Evolutionary conservation across 1,140 invertebrate species (phyloP).

Genomic region (Sarcophaga peregrina): DNA sequence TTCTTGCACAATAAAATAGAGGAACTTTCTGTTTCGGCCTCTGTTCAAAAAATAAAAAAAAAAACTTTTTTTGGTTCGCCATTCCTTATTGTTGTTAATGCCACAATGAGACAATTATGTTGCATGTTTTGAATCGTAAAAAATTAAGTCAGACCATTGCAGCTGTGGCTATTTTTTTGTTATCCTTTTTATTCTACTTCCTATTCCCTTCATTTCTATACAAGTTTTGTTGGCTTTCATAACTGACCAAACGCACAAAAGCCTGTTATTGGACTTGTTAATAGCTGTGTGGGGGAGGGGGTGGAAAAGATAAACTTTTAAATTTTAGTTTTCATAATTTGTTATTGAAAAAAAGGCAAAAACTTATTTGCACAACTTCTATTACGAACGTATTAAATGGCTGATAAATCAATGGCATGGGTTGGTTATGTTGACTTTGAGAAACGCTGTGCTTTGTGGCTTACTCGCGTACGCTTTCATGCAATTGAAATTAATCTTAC

Average conservation of each 20-base stretch:
- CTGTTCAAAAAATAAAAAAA: not conserved
- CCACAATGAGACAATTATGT: conserved; percentile 26
- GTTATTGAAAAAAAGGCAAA: not conserved
- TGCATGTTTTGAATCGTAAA: conserved; percentile 25
- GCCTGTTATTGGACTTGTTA: not conserved
- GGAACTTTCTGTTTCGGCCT: conserved; percentile 1
- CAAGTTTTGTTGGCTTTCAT: not conserved
- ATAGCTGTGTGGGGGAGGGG: not conserved
- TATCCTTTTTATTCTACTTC: too few species aligned
- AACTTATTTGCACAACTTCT: too few species aligned
- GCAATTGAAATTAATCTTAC: too few species aligned
- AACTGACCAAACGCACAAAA: conserved; percentile 18
- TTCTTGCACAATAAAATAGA: not conserved
- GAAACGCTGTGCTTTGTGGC: too few species aligned
- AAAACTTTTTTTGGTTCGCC: not conserved
- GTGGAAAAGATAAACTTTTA: too few species aligned
- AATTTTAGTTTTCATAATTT: not conserved
- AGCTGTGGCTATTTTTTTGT: not conserved
- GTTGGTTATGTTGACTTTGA: too few species aligned
- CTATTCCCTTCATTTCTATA: not conserved
- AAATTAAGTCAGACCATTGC: conserved; percentile 5
- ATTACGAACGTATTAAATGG: too few species aligned
- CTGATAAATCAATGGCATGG: too few species aligned
- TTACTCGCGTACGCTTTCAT: too few species aligned
- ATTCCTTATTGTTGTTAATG: conserved; percentile 5